Conservation (phyloP, 2,797 vertebrate genomes). For the Pipistrellus kuhlii region DNA sequence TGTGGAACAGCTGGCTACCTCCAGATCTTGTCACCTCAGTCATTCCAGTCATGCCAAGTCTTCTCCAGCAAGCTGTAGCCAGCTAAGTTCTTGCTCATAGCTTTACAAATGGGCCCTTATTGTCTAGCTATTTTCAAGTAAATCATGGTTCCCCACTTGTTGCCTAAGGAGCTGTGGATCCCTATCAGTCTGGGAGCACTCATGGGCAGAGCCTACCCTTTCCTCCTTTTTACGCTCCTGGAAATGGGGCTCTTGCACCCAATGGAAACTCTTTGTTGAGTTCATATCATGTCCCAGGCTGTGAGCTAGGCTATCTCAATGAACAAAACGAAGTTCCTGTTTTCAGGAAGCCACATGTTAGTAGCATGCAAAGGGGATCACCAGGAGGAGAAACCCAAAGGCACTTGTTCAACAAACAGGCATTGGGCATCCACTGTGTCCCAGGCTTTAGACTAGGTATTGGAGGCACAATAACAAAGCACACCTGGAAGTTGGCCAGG, state of each 20-base stretch:
- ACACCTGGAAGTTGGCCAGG: background rate
- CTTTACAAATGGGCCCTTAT: slow-evolving; percentile 50
- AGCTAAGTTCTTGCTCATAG: slow-evolving; percentile 45
- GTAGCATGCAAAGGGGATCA: background rate
- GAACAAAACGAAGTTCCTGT: background rate
- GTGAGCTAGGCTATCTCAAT: slow-evolving; percentile 1
- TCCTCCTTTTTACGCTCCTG: background rate
- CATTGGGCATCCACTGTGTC: background rate
- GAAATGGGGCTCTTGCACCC: background rate
- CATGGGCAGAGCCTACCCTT: background rate
- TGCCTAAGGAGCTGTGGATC: background rate
- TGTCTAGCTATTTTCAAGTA: slow-evolving; percentile 50
- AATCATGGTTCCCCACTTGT: background rate
- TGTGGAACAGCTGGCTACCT: background rate
- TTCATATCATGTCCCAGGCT: background rate
- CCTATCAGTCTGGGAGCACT: background rate
- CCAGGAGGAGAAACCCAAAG: background rate
- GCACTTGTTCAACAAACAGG: slow-evolving; percentile 21
- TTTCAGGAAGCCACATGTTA: slow-evolving; percentile 27
- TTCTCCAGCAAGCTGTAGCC: slow-evolving; percentile 37
- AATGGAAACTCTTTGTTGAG: slow-evolving; percentile 2
- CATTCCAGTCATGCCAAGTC: slow-evolving; percentile 1
- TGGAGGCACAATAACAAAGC: background rate
- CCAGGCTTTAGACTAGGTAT: slow-evolving; percentile 17
- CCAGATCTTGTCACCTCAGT: slow-evolving; percentile 56